A percentile compares a stretch with the other conserved stretches of the same genome.
Conservation (phyloP, 30 jellyfish, hydroid and myxozoan genomes). For the Clytia hemisphaerica region DNA sequence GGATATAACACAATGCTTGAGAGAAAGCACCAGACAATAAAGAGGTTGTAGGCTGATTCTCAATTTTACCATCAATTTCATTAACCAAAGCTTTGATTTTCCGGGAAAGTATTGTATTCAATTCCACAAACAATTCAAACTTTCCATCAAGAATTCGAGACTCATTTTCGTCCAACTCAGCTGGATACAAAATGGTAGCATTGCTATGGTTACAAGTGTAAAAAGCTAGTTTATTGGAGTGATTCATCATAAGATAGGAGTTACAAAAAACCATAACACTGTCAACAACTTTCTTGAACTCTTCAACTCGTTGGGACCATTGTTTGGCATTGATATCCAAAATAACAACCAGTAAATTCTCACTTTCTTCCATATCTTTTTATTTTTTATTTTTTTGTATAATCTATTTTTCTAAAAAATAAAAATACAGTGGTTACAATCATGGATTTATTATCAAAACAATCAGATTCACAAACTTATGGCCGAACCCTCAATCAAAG, state of each 20-base stretch:
- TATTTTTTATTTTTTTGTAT: slow-evolving; percentile 48
- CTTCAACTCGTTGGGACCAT: slow-evolving; percentile 66
- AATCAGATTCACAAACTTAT: too few relatives aligned
- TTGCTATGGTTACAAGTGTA: slow-evolving; percentile 39
- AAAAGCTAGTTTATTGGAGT: slow-evolving; percentile 73
- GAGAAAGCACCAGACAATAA: slow-evolving; percentile 81
- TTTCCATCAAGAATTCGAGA: slow-evolving; percentile 57
- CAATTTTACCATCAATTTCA: too few relatives aligned
- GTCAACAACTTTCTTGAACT: slow-evolving; percentile 51
- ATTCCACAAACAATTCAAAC: slow-evolving; percentile 57
- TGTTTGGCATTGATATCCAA: slow-evolving; percentile 66
- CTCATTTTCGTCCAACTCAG: background rate
- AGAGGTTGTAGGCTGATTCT: slow-evolving; percentile 10
- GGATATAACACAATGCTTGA: slow-evolving; percentile 86
- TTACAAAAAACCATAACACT: slow-evolving; percentile 75
- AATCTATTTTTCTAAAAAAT: background rate
- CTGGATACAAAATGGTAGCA: slow-evolving; percentile 59
- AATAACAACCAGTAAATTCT: slow-evolving; percentile 62
- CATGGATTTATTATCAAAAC: too few relatives aligned
- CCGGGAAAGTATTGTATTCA: slow-evolving; percentile 41
- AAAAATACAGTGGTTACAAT: too few relatives aligned
- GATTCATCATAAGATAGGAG: slow-evolving; percentile 74
- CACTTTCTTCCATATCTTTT: slow-evolving; percentile 33
- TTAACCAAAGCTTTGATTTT: slow-evolving; percentile 21
- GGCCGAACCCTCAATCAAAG: too few relatives aligned